Conservation (phyloP, 2,113 vertebrate species). For the Chitala chitala region DNA sequence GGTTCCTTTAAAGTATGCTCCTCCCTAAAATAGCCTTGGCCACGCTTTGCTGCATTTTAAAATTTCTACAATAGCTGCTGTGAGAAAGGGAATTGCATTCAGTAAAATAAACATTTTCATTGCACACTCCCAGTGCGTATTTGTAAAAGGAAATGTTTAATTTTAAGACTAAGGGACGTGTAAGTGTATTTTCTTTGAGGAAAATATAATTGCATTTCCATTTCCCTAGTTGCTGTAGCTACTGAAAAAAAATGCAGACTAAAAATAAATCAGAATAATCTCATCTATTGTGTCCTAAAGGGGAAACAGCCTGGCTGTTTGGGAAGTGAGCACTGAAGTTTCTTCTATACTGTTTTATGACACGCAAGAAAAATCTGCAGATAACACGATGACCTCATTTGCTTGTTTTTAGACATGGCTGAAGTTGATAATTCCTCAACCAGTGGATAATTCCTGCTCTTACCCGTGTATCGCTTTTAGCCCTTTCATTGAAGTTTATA, state of each 20-base stretch:
- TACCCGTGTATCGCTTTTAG: background rate
- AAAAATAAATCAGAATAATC: constrained; percentile 7
- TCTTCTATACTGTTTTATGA: background rate
- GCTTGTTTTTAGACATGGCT: no score
- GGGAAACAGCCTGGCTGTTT: background rate
- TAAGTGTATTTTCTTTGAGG: no score
- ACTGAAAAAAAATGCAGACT: background rate
- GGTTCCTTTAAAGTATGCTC: no score
- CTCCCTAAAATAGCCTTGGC: no score
- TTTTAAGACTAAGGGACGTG: background rate
- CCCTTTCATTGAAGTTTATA: background rate
- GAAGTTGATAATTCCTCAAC: background rate
- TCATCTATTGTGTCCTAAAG: background rate
- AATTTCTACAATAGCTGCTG: no score
- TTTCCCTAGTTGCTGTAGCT: background rate
- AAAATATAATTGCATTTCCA: no score
- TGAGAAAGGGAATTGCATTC: no score
- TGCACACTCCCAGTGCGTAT: no score
- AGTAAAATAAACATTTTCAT: no score
- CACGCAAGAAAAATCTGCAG: no score
- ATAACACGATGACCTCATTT: no score
- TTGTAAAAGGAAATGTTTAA: background rate
- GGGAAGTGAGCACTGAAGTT: background rate
- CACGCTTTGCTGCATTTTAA: no score
- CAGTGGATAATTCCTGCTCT: background rate